Base-by-base conservation (phyloP, 2,888 invertebrate species). In the Pyralis farinalis region DNA sequence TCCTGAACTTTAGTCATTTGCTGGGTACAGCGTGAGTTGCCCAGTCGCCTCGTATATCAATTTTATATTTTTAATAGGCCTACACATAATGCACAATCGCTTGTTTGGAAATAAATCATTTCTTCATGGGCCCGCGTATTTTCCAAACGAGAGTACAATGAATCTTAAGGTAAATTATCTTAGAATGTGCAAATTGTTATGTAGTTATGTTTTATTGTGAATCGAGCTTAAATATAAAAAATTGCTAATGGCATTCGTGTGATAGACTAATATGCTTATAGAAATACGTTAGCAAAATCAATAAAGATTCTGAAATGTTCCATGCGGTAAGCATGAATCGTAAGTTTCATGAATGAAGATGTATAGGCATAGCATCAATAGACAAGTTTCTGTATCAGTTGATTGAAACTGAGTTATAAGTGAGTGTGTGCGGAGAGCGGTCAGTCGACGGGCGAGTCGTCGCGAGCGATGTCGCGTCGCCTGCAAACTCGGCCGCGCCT, bases 391-490 rank as follows among this genome's bases (percentile, higher is more conserved):
- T 61, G 63, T 71, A 73, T 77, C 72, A 74, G 71, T 71, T 71
- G 77, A 77, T 79, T 74, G 72, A 58, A 56, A 63, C 58, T 36
- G 42, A 39, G 58, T 55, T 64, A 47, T 56, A 55, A 62, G 57
- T 55, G 57, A 55, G 59, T 56, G 4, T 16, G 61, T 60, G 66
- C 60, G 75, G 68, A 61, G 71, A 59, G 78, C 69, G 68, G 67
- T 64, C 81, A 84, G 83, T 86, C 72, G 64, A 60, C 70, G 65
- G 68, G 70, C 72, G 74, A 65, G 65, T 54, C 65, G 74, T 68
- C 62, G 62, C 68, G 71, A 66, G 82, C 61, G 63, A 85, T 80
- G 81, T 80, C 86, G 80, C 82, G 81, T 77, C 87, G 87, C 45
- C 61, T 77, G 73, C 78, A 74, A 64, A 73, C 76, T 68, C 77